A percentile compares a stretch with the other conserved stretches of the same genome.
These are phyloP conservation scores for Hoplodrina blanda DNA, from an alignment of 2,888 invertebrate genomes.

Conservation along the genomic window DNA sequence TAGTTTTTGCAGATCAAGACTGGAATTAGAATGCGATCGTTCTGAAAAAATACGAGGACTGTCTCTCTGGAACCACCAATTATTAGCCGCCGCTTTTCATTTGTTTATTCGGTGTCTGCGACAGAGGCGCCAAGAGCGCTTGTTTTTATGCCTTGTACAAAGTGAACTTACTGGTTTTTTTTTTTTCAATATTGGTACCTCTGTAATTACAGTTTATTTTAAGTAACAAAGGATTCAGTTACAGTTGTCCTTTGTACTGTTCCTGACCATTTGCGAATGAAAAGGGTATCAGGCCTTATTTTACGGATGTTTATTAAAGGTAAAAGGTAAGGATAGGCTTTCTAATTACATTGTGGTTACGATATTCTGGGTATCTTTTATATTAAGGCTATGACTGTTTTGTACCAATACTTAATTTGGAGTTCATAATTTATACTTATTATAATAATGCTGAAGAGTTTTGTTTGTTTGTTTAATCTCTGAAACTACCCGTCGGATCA, in stretches of 20 bases:
- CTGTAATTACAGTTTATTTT: conserved; percentile 54
- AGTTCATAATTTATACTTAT: neutral
- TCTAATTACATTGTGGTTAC: conserved; percentile 35
- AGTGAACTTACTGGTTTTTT: conserved; percentile 12
- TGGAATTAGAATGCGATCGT: too few relatives aligned
- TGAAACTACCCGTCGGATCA: too few relatives aligned
- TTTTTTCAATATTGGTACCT: conserved; percentile 2
- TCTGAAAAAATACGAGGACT: too few relatives aligned
- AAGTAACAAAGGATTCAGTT: conserved; percentile 51
- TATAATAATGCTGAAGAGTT: too few relatives aligned
- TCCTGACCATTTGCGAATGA: conserved; percentile 43
- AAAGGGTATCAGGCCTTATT: conserved; percentile 43
- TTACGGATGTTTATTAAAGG: conserved; percentile 22
- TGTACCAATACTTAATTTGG: neutral
- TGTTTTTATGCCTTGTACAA: neutral
- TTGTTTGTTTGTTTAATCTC: too few relatives aligned
- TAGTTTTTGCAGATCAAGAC: too few relatives aligned
- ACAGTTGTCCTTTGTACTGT: conserved; percentile 41
- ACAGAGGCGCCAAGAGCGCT: neutral
- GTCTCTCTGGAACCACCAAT: too few relatives aligned
- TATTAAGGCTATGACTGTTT: conserved; percentile 3
- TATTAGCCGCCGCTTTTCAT: too few relatives aligned
- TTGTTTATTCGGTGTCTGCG: too few relatives aligned
- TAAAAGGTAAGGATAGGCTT: conserved; percentile 20
- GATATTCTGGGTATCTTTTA: conserved; percentile 2